Conservation (phyloP, 2,113 vertebrate genomes). For the Strix aluco region DNA sequence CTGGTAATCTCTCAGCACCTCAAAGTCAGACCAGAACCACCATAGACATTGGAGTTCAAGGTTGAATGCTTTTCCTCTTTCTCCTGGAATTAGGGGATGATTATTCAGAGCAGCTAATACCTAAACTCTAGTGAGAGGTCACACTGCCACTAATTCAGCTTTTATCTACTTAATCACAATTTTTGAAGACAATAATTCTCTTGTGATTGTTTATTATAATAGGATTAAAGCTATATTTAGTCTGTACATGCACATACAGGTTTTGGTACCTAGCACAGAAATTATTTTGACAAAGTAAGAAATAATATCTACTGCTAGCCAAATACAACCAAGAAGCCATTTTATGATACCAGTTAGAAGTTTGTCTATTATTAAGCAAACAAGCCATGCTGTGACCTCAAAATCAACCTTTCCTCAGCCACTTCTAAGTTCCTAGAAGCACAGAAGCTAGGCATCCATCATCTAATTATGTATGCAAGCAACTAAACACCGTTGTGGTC, state of each 20-base stretch:
- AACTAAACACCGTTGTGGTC: not conserved
- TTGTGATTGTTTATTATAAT: not conserved
- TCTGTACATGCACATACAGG: not conserved
- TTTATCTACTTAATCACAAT: not conserved
- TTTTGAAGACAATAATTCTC: not conserved
- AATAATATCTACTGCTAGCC: not conserved
- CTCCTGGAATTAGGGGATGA: accelerated
- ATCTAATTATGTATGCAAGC: not conserved
- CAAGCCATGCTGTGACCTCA: not conserved
- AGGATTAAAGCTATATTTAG: not conserved
- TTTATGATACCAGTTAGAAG: not conserved
- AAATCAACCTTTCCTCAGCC: not conserved
- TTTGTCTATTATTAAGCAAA: not conserved
- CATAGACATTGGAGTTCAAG: not conserved
- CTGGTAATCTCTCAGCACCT: not conserved
- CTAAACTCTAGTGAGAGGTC: not conserved
- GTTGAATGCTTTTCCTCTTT: not conserved
- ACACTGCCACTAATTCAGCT: not conserved
- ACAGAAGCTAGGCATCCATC: not conserved
- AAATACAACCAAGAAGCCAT: not conserved
- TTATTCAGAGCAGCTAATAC: not conserved
- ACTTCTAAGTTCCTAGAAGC: not conserved
- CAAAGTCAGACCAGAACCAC: not conserved
- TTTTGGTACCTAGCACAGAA: not conserved
- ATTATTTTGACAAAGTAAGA: not conserved